Percentiles rank a stretch among this genome's conserved stretches.
Conservation (phyloP, 1,140 invertebrate species). For the Thrips palmi region DNA sequence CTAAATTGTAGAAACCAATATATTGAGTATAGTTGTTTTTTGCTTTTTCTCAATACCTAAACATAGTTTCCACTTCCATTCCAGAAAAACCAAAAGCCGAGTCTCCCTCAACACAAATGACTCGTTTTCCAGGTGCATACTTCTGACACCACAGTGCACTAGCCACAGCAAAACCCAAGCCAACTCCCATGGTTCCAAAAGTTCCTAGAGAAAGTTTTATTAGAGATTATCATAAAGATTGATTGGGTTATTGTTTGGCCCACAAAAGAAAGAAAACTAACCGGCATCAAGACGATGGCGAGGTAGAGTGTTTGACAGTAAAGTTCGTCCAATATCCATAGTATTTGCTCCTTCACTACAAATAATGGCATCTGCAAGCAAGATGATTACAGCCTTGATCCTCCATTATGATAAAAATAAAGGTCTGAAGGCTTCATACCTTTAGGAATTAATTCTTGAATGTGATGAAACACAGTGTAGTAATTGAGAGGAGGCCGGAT, state of each 20-base stretch:
- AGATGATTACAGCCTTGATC: not conserved
- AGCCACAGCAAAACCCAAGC: constrained; percentile 81
- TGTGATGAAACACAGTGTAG: constrained; percentile 72
- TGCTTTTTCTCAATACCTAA: constrained; percentile 29
- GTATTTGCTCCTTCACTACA: constrained; percentile 97
- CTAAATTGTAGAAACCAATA: constrained; percentile 1
- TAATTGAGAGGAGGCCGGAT: constrained; percentile 72
- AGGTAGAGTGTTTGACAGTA: constrained; percentile 64
- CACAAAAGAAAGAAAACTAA: constrained; percentile 12
- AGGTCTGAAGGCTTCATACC: constrained; percentile 18
- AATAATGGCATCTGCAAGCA: constrained; percentile 57
- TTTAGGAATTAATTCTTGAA: constrained; percentile 50
- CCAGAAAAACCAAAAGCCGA: constrained; percentile 94
- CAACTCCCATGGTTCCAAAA: constrained; percentile 95
- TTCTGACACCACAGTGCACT: constrained; percentile 78
- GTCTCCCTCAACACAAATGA: constrained; percentile 55
- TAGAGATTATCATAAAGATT: not conserved
- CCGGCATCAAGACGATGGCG: constrained; percentile 76
- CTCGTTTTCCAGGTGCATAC: constrained; percentile 55
- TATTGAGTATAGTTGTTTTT: not conserved
- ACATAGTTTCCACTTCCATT: constrained; percentile 95
- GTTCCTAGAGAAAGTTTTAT: constrained; percentile 34
- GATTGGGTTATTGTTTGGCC: not conserved
- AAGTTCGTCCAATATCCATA: constrained; percentile 90
- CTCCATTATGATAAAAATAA: constrained; percentile 2